These are phyloP conservation scores for Dryoscopus gambensis DNA, from an alignment of 2,113 vertebrate genomes.

Conservation along the genomic window DNA sequence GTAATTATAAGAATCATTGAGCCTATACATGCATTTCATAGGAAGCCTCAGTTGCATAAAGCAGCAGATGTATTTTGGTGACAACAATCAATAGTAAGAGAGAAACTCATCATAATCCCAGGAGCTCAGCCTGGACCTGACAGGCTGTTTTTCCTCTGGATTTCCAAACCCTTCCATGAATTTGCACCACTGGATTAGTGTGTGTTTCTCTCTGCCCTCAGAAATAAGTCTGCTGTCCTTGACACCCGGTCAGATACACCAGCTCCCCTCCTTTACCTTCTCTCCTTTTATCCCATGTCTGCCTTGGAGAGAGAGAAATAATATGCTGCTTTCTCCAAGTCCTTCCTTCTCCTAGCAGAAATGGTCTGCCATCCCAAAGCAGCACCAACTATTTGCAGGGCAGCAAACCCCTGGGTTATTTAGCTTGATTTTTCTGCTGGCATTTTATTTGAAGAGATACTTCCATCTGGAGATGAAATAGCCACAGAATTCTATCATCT, in stretches of 20 bases:
- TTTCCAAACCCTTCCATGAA: background rate
- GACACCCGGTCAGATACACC: background rate
- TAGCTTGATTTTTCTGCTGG: background rate
- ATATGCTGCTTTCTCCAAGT: background rate
- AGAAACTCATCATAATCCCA: background rate
- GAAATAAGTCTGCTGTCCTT: background rate
- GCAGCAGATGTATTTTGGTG: conserved; percentile 47
- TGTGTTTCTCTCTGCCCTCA: background rate
- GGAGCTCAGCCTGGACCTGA: background rate
- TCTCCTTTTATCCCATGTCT: background rate
- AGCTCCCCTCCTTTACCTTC: background rate
- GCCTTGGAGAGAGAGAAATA: background rate
- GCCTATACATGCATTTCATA: conserved; percentile 40
- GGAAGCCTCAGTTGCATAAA: conserved; percentile 25
- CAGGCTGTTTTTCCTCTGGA: background rate
- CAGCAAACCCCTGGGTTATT: background rate
- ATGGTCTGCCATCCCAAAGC: fast-evolving
- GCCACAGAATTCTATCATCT: background rate
- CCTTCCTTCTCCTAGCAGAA: background rate
- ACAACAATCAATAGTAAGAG: conserved; percentile 25
- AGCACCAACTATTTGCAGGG: background rate
- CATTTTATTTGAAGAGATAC: background rate
- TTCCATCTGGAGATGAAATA: background rate
- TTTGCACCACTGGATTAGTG: background rate
- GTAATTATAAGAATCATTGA: conserved; percentile 60